Evolutionary conservation across 2,888 invertebrate species (phyloP), one percentile per base, ranked within the genome.

Genomic region (Phytoseiulus persimilis): DNA sequence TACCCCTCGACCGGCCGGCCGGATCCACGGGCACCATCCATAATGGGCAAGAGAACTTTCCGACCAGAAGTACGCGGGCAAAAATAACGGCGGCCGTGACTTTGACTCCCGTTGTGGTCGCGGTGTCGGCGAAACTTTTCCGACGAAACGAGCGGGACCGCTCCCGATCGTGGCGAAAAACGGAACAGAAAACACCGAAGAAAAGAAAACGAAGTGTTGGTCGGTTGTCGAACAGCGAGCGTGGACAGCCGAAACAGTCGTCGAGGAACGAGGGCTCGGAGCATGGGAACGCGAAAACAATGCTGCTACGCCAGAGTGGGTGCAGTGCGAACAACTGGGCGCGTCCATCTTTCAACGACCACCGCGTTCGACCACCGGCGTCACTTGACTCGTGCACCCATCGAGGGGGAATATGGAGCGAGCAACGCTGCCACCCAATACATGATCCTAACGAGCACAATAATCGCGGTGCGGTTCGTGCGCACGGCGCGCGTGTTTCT

Each of bases 341-440:
- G 65, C 65, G 65, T 65, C 65, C 65, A 65, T 65, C 65, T 65
- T 65, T 65, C 65, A 65, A 65, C 65, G 65, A 65, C 65, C 65
- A 18, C 65, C 65, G 65, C 65, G 65, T 65, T 65, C 65, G 65
- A 65, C 65, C 65, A 65, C 65, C 65, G 65, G 65, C 65, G 18
- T 65, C 65, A 14, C 65, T 65, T 65, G 28, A 65, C 18, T 28
- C 65, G 65, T 65, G 65, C 65, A 28, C 28, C 65, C 65, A 65
- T 65, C 65, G 65, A 65, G 65, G 65, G n/a, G 18, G 28, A 65
- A 65, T 65, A 65, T 28, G 65, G 14, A 65, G 18, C 65, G 65
- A 65, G 65, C 65, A 14, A 3, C 23, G 23, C 23, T 23, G 65
- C 65, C 65, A 18, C 65, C 65, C 65, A 65, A 65, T 65, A 65